Base-by-base conservation (phyloP, 1,140 invertebrate genomes). In the Dreissena polymorpha region DNA sequence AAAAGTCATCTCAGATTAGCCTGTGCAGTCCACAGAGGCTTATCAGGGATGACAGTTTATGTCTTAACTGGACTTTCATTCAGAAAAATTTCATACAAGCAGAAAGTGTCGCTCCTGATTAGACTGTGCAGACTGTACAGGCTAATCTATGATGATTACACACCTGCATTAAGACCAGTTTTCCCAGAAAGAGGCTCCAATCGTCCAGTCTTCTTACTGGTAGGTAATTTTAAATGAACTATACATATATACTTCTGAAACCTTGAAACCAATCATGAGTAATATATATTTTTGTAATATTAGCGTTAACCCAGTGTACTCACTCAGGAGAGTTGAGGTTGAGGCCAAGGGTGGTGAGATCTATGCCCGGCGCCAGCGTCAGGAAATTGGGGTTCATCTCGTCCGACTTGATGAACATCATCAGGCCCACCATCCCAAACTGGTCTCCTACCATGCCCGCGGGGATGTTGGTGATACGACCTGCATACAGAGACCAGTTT, bases 391-490 rank as follows among this genome's bases (percentile, higher is more conserved):
- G 97, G 94, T 99, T 97, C 25, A 97, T 97, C 94, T 99, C 98
- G 65, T 98, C 97, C 83, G 98, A 97, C 92, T 98, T 95, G 85
- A 99, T 99, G 93, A 99, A 99, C 76, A 98, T 98, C 91, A 99
- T 94, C 74, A 99, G 94, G 51, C 99, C 99, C 83, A 99, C 98
- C 94, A 99, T 99, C 85, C 99, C 99, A 94, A 99, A 99, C 94
- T 99, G 98, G 94, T 99, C 99, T 87, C 97, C 97, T 78, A 99
- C 97, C 98, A 99, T 99, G 92, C 96, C 97, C 73, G 95, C 95
- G 67, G 99, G 99, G 94, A 99, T 99, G 94, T 99, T 99, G 89
- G 98, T 98, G 86, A 99, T 97, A 94, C 91, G 92, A 69, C 94
- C 94, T 94, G 79, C 51, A 85, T 60, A 23, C 16, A 23, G 57